Evolutionary conservation across 92 coral and sea anemone species (phyloP).

Genomic region (Umimayanthus chanpuru): DNA sequence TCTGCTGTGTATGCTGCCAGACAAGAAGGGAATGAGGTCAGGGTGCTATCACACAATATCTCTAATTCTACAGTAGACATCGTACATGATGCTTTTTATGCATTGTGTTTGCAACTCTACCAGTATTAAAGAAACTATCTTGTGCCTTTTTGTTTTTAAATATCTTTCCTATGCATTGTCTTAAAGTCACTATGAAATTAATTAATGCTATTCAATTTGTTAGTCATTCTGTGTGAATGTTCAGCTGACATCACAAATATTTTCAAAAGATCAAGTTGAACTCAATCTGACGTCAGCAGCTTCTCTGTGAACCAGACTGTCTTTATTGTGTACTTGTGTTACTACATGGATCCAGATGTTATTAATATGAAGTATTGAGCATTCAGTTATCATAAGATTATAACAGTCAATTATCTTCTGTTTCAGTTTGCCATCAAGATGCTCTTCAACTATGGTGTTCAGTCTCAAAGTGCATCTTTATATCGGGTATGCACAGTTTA

Average conservation of each 20-base stretch:
- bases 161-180: too few species aligned
- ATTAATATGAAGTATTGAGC: neutral
- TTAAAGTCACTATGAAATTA: too few species aligned
- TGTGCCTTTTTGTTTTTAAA: too few species aligned
- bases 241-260: too few species aligned
- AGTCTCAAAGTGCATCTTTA: constrained; percentile 71
- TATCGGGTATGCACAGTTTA: constrained; percentile 62
- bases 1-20: constrained; percentile 88
- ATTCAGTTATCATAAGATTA: neutral
- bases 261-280: too few species aligned
- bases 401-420: neutral
- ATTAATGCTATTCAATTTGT: too few species aligned
- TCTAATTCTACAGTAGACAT: neutral
- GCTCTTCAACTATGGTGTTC: constrained; percentile 79
- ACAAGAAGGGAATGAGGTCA: constrained; percentile 52
- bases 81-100: neutral
- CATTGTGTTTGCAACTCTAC: neutral
- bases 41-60: neutral
- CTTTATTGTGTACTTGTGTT: neutral
- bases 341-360: too few species aligned
- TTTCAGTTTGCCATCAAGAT: constrained; percentile 90
- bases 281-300: too few species aligned
- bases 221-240: too few species aligned
- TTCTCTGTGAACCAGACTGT: too few species aligned
- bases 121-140: neutral